Percentiles rank a stretch among this genome's conserved stretches.
Conservation (phyloP, 2,113 vertebrate genomes). For the Grammomys dolichurus region DNA sequence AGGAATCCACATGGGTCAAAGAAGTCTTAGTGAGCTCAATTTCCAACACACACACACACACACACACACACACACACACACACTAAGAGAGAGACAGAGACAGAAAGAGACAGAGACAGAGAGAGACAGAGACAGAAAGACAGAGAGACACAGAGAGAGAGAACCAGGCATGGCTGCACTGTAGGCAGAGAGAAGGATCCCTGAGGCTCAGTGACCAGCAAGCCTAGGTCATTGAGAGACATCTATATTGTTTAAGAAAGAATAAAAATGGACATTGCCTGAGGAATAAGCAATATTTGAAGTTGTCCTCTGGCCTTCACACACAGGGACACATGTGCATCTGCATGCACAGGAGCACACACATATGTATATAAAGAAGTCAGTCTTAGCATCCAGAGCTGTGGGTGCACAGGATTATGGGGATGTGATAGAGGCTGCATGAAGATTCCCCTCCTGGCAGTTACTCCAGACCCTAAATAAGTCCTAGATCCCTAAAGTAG, state of each 20-base stretch:
- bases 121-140: neutral
- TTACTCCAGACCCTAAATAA: neutral
- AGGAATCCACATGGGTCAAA: neutral
- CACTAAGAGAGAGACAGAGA: neutral
- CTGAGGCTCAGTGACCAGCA: neutral
- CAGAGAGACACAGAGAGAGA: neutral
- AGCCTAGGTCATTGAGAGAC: neutral
- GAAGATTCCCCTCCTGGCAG: neutral
- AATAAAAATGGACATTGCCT: neutral
- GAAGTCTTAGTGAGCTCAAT: neutral
- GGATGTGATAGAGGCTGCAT: rapidly evolving
- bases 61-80: neutral
- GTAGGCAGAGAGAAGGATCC: too few relatives aligned
- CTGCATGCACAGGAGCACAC: too few relatives aligned
- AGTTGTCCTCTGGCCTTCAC: neutral
- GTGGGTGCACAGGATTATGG: neutral
- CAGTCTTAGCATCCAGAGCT: neutral
- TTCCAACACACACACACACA: neutral
- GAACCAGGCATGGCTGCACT: neutral
- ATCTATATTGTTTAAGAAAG: neutral
- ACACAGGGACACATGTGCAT: neutral
- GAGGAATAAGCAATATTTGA: neutral
- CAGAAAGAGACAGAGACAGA: neutral
- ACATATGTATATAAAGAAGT: neutral
- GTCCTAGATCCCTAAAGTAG: neutral